These are phyloP conservation scores for Ceraclea dissimilis DNA, from an alignment of 2,888 invertebrate species.

Conservation along the genomic window DNA sequence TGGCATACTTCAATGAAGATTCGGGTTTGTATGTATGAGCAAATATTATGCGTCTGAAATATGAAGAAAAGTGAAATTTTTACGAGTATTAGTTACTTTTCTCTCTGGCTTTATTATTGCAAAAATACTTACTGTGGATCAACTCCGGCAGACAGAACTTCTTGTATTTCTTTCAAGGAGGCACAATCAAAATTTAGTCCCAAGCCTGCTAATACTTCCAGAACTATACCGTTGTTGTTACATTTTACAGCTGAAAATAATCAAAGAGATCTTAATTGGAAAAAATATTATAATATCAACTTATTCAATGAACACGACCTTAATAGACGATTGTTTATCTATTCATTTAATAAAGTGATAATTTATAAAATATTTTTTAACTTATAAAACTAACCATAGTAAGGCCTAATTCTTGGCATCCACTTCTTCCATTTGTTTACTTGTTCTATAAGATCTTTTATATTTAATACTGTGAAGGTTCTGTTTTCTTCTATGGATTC, in stretches of 20 bases:
- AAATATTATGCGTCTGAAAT: constrained; percentile 71
- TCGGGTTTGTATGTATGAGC: constrained; percentile 93
- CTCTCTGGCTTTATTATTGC: background rate
- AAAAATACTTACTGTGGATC: constrained; percentile 46
- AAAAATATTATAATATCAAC: background rate
- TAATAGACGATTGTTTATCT: too few species aligned
- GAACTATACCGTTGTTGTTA: constrained; percentile 77
- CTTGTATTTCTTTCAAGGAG: constrained; percentile 84
- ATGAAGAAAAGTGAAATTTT: too few species aligned
- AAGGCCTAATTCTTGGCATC: constrained; percentile 84
- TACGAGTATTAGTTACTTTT: background rate
- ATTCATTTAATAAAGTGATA: background rate
- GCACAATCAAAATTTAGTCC: constrained; percentile 97
- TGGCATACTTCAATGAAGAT: constrained; percentile 81
- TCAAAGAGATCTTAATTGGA: background rate
- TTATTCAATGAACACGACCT: too few species aligned
- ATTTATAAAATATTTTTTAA: background rate
- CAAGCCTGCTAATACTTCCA: constrained; percentile 77
- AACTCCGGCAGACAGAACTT: constrained; percentile 68
- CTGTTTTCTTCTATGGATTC: constrained; percentile 69
- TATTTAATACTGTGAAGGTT: constrained; percentile 83
- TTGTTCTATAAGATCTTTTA: constrained; percentile 78
- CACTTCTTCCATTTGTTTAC: constrained; percentile 74
- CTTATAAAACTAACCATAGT: constrained; percentile 63
- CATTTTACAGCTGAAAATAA: constrained; percentile 81